Evolutionary conservation across 2,797 vertebrate genomes (phyloP).

Genomic region (Buphagus erythrorhynchus): DNA sequence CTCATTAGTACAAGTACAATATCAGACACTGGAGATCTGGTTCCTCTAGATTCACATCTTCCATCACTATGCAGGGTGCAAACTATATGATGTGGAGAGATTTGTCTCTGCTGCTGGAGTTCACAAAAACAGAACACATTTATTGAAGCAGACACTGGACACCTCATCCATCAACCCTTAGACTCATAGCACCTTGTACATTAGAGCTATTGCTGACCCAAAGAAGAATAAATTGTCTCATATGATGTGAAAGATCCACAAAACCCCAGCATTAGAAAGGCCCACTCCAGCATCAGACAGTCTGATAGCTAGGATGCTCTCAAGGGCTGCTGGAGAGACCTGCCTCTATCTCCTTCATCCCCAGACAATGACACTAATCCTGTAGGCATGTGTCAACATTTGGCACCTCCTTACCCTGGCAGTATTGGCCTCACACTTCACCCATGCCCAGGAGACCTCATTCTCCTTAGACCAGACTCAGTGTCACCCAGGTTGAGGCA

Average conservation of each 20-base stretch:
- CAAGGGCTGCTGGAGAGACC: not conserved
- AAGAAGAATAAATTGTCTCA: not conserved
- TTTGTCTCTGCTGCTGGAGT: not conserved
- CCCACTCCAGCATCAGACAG: not conserved
- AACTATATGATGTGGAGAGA: not conserved
- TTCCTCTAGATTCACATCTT: not conserved
- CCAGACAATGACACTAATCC: not conserved
- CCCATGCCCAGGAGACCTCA: not conserved
- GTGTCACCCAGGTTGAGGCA: not conserved
- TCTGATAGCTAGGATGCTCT: not conserved
- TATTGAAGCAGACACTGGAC: not conserved
- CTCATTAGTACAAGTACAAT: not conserved
- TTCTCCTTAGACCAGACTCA: not conserved
- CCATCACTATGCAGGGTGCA: not conserved
- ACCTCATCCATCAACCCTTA: not conserved
- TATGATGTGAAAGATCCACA: not conserved
- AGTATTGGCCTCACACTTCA: not conserved
- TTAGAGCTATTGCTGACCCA: not conserved
- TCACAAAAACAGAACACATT: not conserved
- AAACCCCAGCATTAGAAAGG: not conserved
- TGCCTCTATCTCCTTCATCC: not conserved
- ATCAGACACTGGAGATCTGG: not conserved
- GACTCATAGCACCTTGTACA: not conserved
- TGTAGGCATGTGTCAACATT: accelerated
- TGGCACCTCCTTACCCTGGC: not conserved